Conservation (phyloP, 2,113 vertebrate species). For the Phalacrocorax brasilianus region DNA sequence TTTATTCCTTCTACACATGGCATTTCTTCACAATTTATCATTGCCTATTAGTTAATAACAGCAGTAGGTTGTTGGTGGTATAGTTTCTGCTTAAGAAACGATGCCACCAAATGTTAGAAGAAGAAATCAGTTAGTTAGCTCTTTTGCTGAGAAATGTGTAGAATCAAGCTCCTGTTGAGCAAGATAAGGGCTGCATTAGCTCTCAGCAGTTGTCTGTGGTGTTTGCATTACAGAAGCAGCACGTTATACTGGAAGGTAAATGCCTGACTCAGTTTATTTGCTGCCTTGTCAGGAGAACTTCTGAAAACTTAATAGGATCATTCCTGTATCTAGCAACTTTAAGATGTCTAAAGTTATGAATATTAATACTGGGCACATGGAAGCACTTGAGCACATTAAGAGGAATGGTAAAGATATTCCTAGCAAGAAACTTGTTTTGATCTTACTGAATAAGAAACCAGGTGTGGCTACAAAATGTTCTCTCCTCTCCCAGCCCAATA, state of each 20-base stretch:
- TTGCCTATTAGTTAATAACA: neutral
- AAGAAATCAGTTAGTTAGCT: slow-evolving; percentile 10
- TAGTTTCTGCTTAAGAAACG: neutral
- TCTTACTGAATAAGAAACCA: neutral
- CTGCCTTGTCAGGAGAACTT: slow-evolving; percentile 41
- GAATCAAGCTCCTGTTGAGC: slow-evolving; percentile 46
- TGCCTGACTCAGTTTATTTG: slow-evolving; percentile 49
- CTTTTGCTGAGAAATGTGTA: slow-evolving; percentile 22
- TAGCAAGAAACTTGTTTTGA: neutral
- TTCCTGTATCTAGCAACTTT: neutral
- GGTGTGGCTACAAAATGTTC: neutral
- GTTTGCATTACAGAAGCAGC: slow-evolving; percentile 42
- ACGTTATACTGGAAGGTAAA: slow-evolving; percentile 17
- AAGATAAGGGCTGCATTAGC: slow-evolving; percentile 42
- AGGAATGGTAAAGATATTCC: neutral
- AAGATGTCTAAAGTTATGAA: slow-evolving; percentile 36
- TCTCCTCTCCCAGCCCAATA: neutral
- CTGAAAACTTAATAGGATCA: slow-evolving; percentile 24
- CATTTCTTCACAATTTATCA: neutral
- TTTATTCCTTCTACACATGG: neutral
- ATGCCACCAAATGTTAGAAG: slow-evolving; percentile 45
- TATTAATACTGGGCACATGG: slow-evolving; percentile 48
- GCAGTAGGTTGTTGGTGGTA: neutral
- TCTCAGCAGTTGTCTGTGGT: slow-evolving; percentile 47
- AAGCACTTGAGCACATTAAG: neutral